Evolutionary conservation across 2,888 invertebrate genomes (phyloP), one percentile per base, ranked within the genome.

Genomic region (Calliopum simillimum): DNA sequence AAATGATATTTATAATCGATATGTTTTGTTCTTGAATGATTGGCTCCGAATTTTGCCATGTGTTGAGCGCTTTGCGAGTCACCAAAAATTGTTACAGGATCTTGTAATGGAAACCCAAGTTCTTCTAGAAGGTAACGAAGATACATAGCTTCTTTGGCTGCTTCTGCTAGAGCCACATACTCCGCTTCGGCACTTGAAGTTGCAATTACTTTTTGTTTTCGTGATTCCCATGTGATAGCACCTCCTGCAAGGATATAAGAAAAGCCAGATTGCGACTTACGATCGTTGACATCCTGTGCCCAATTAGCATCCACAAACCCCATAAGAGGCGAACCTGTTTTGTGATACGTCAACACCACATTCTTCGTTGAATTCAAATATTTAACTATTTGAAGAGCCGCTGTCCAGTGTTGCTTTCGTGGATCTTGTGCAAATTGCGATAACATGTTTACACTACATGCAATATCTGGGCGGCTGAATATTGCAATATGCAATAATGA

Each of bases 171-270:
- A 13, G 71, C 68, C 2, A 71, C 61, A 59, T 74, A 62, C 46
- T 73, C 71, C 2, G 70, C 69, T 65, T 74, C 73, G 12, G 73
- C 70, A 58, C 70, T 73, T 12, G 74, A 74, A 43, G 70, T 64
- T 55, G 73, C 73, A 23, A 68, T 43, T 23, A 69, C 56, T 14
- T 68, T 68, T 47, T 72, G 70, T 59, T 74, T 73, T 4, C 53
- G 44, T 3, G 68, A 66, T 19, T 72, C 72, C 64, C 72, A 65
- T 14, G 55, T 21, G 12, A 21, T 55, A 55, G 53, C 67, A 41
- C 19, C 67, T 58, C 67, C 71, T 73, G 71, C 63, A 61, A 68
- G 55, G 33, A 66, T 16, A 63, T 67, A 71, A 59, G 65, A 69
- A 69, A 69, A 55, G 4, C 65, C 63, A 53, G 58, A 66, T 61